These are phyloP conservation scores for Nesogale talazaci DNA, from an alignment of 2,113 vertebrate genomes.

Conservation along the genomic window DNA sequence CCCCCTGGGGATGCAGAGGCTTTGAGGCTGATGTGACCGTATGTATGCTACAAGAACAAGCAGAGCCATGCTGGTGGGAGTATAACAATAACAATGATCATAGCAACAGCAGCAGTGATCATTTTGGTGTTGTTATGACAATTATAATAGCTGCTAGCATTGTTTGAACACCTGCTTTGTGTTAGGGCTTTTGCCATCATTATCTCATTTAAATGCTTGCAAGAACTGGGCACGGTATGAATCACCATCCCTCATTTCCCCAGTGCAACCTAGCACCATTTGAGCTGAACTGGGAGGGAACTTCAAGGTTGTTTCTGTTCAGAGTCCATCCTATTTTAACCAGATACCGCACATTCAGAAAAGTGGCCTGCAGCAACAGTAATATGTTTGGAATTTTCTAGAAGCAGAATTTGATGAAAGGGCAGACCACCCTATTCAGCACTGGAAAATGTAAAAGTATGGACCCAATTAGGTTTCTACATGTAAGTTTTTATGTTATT, in stretches of 20 bases:
- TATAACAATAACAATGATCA: not conserved
- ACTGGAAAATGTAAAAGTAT: not conserved
- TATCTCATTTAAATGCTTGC: not conserved
- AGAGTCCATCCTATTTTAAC: constrained; percentile 18
- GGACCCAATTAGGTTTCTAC: not conserved
- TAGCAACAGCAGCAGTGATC: not conserved
- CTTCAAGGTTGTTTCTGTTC: constrained; percentile 25
- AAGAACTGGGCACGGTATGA: not conserved
- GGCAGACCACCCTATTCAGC: not conserved
- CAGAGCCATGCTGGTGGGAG: not conserved
- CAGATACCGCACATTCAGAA: constrained; percentile 14
- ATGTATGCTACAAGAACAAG: not conserved
- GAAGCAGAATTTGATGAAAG: constrained; percentile 36
- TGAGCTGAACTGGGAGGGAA: not conserved
- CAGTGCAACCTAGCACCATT: not conserved
- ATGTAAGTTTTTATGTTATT: not conserved
- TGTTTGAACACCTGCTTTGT: constrained; percentile 21
- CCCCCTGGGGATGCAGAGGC: not conserved
- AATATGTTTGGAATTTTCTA: constrained; percentile 47
- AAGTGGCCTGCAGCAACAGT: not conserved
- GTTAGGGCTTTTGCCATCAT: constrained; percentile 13
- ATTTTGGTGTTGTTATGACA: not conserved
- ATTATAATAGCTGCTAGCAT: not conserved
- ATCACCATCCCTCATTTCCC: not conserved
- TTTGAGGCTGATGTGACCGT: not conserved